Percentiles rank a stretch among this genome's conserved stretches.
Conservation (phyloP, 2,888 invertebrate genomes). For the Meta bourneti region DNA sequence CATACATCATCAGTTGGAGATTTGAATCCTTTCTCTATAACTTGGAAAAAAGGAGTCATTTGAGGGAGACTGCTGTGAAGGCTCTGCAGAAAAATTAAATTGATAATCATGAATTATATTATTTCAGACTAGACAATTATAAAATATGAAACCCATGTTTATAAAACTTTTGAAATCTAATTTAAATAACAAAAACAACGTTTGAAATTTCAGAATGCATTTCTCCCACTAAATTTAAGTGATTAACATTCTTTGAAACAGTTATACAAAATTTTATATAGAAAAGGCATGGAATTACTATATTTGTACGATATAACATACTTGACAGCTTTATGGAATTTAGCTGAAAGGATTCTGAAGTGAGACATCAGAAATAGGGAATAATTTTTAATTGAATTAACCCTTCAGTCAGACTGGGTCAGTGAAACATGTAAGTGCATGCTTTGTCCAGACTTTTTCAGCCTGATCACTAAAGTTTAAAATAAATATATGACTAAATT, state of each 20-base stretch:
- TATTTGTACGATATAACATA: not conserved
- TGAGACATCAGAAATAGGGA: no score
- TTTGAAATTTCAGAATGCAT: no score
- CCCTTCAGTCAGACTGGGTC: no score
- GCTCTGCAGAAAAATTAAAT: slow-evolving; percentile 3
- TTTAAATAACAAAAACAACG: not conserved
- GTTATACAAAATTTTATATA: not conserved
- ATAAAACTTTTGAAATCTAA: not conserved
- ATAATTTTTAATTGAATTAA: no score
- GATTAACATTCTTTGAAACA: not conserved
- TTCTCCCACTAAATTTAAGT: no score
- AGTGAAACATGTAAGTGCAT: no score
- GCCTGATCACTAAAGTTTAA: no score
- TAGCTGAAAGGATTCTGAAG: no score
- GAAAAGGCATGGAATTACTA: not conserved
- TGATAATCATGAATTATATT: not conserved
- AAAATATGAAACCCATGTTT: not conserved
- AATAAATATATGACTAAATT: no score
- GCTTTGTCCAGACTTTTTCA: no score
- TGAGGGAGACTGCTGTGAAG: slow-evolving; percentile 44
- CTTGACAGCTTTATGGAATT: no score
- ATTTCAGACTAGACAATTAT: not conserved
- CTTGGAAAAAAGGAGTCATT: slow-evolving; percentile 58
- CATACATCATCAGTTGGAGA: slow-evolving; percentile 49
- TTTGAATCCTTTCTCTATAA: slow-evolving; percentile 69